Evolutionary conservation across 2,797 vertebrate genomes (phyloP), one percentile per base, ranked within the genome.

Genomic region (Argya squamiceps): DNA sequence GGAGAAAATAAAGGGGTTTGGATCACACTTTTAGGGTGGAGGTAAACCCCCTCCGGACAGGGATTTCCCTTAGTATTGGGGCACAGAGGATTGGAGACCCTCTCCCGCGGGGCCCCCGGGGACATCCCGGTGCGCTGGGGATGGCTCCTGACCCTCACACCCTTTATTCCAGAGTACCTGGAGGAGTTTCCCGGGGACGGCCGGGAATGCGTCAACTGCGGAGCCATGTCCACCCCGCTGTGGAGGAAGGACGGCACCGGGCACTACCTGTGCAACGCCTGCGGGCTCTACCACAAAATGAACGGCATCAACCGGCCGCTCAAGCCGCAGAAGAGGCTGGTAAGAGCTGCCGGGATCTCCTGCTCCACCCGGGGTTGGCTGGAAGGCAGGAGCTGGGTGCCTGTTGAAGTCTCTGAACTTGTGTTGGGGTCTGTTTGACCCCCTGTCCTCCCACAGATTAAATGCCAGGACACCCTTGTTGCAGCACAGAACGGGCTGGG

Each of bases 281-380:
- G 99, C n/a, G 99, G 99, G 62, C 99, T 99, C 59, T 99, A 99
- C 96, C 99, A 99, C 98, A 99, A 99, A 96, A 99, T 99, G 99
- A 99, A 99, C 60, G 99, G 99, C 59, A 99, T 99, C 98, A 99
- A 99, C 98, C 97, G 99, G 88, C 99, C 99, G 0, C 99, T 99
- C 30, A 99, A 99, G 91, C 99, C 99, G 0, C 99, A 99, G 98
- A 99, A 99, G 96, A 98, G 99, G 65, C 98, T 99, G 99, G 99
- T 99, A 98, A 98, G 98, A 68, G 6, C 15, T 3, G 1, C 29
- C 12, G 58, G 63, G 55, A 65, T 10, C 6, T 21, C 20, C 26
- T 11, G 16, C 22, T 59, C 7, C 52, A 1, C 2, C 10, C 3
- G 32, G 18, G 30, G 24, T 3, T n/a, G 85, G 60, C 32, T 27